phyloP scores from a whole-genome alignment of 2,888 invertebrate species.

The Stenchaetothrips biformis region DNA sequence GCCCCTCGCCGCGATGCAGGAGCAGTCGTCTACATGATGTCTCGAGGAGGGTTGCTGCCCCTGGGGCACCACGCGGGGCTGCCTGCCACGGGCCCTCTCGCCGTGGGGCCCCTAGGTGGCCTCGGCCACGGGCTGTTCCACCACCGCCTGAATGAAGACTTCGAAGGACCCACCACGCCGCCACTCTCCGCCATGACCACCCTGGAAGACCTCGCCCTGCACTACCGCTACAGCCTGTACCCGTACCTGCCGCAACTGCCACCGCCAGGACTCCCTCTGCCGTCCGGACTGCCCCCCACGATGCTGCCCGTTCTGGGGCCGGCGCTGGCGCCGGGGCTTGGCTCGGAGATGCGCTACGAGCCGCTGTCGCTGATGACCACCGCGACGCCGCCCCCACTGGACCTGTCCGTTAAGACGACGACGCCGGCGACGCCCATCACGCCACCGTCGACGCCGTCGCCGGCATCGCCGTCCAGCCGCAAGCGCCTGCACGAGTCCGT shows the following conservation, averaged over 20 bases:
- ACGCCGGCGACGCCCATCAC: constrained; percentile 61
- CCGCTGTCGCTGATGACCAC: constrained; percentile 1
- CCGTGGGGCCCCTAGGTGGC: neutral
- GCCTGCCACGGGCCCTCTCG: neutral
- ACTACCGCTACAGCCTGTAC: constrained; percentile 20
- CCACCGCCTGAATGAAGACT: neutral
- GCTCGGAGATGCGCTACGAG: neutral
- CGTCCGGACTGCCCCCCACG: neutral
- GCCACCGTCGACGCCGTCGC: constrained; percentile 71
- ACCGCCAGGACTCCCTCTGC: neutral
- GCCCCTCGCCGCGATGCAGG: neutral
- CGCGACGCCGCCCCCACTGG: constrained; percentile 52
- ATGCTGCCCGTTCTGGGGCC: neutral
- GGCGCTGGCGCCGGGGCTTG: neutral
- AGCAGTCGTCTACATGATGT: constrained; percentile 9
- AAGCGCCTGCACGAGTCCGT: constrained; percentile 41
- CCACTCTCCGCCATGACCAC: constrained; percentile 8
- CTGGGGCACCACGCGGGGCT: neutral
- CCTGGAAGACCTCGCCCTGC: constrained; percentile 6
- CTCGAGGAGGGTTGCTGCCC: constrained; percentile 3
- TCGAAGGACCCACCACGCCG: neutral
- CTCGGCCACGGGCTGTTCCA: neutral
- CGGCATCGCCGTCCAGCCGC: constrained; percentile 53
- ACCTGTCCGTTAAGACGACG: constrained; percentile 63
- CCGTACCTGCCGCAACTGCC: constrained; percentile 11